Evolutionary conservation across 1,140 invertebrate genomes (phyloP).

Genomic region (Bombus balteatus): DNA sequence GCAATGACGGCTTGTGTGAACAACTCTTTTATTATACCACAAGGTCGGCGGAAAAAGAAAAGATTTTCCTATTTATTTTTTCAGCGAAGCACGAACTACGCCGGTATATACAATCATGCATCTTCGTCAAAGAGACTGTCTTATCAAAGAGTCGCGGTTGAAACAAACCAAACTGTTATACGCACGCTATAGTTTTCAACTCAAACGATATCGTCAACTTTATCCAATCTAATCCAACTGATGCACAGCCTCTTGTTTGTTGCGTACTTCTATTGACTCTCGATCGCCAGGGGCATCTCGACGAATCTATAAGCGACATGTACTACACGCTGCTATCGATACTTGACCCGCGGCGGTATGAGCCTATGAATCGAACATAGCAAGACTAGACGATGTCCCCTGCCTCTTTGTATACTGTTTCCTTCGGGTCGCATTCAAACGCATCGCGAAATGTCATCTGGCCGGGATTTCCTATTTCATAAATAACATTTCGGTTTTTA

Average conservation of each 20-base stretch:
- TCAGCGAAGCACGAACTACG: background rate
- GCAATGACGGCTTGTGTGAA: background rate
- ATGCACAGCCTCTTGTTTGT: constrained; percentile 20
- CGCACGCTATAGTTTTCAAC: background rate
- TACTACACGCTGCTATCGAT: background rate
- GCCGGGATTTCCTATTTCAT: background rate
- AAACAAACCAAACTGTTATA: constrained; percentile 21
- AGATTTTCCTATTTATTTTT: background rate
- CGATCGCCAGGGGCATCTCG: constrained; percentile 11
- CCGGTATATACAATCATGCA: background rate
- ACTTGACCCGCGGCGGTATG: background rate
- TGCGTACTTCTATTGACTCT: constrained; percentile 29
- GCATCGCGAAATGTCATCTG: background rate
- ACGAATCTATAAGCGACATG: constrained; percentile 24
- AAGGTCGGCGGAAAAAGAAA: background rate
- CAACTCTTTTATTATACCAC: background rate
- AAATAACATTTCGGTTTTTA: background rate
- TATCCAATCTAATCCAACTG: constrained; percentile 22
- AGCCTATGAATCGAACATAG: background rate
- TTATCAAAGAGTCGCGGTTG: constrained; percentile 29
- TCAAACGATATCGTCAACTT: constrained; percentile 39
- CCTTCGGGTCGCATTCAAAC: background rate
- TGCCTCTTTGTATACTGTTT: background rate
- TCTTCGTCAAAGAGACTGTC: constrained; percentile 20
- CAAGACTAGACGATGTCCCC: background rate